Conservation (phyloP, 2,113 vertebrate genomes). For the Petromus typicus region DNA sequence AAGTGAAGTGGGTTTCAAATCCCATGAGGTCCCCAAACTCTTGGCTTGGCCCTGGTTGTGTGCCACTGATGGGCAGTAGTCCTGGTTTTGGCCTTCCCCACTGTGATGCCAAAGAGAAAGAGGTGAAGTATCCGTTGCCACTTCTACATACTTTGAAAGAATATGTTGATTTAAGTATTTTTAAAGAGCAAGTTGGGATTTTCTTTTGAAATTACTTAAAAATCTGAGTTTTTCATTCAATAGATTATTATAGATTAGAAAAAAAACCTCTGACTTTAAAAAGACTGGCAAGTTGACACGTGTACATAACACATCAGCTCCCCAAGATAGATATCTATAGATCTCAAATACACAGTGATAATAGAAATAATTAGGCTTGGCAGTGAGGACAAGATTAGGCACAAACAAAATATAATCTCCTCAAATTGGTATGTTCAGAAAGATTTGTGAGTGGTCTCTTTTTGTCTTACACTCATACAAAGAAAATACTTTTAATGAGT, state of each 20-base stretch:
- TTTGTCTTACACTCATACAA: background rate
- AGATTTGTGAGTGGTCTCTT: background rate
- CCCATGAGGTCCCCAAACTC: background rate
- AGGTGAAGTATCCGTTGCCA: background rate
- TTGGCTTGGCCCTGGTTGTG: background rate
- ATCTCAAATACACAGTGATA: background rate
- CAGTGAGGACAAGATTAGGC: background rate
- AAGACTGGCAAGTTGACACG: background rate
- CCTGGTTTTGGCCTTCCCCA: background rate
- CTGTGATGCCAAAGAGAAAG: background rate
- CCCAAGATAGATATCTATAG: background rate
- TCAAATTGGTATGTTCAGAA: background rate
- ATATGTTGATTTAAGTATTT: background rate
- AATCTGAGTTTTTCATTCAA: slow-evolving; percentile 1
- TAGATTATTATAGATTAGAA: background rate
- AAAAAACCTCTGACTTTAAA: background rate
- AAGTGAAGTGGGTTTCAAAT: background rate
- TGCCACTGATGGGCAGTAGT: background rate
- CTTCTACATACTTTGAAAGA: background rate
- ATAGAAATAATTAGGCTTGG: background rate
- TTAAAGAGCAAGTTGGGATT: background rate
- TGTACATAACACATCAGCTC: background rate
- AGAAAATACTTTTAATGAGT: background rate
- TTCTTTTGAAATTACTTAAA: slow-evolving; percentile 49
- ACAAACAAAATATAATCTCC: background rate